Base-by-base conservation (phyloP, 2,113 vertebrate species). In the Silurus meridionalis region DNA sequence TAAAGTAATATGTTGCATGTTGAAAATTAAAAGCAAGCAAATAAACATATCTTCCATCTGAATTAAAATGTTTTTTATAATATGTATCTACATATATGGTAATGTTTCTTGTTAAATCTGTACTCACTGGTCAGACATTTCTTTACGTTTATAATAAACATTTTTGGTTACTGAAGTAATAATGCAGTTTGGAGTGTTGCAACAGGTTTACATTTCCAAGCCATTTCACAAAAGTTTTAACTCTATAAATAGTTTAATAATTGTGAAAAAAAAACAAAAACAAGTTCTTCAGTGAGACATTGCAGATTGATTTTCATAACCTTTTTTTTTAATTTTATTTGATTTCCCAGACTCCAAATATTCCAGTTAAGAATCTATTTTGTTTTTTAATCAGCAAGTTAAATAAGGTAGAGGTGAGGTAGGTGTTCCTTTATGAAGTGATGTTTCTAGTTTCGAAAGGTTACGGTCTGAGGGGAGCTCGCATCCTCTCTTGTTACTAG, bases 361-460 rank as follows among this genome's bases (percentile, higher is more conserved):
- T 82, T 66, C 13, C 23, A 25, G 11, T 19, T 14, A 9, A 66
- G 53, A 52, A 17, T 25, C 2, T 19, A 2, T 53, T 82, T 79
- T n/a, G 50, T 79, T 58, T 58, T 48, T 80, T 28, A 60, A 46
- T 80, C 37, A 80, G 19, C 57, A 80, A 48, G 78, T 25, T 80
- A 60, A 61, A 25, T 17, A 71, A 23, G 85, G 7, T 15, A 52
- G 75, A 57, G 52, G 10, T 79, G 50, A 81, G 21, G 48, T 57
- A 83, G 57, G 85, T 63, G 60, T 87, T 86, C 48, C n/a, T 77
- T 66, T 82, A 82, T 82, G 50, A 86, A 77, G 66, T 85, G 46
- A 28, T 85, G 37, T 28, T 85, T 74, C 72, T 55, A 66, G 71
- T 87, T 87, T 82, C 64, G n/a, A 77, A 82, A 87, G 83, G 85